These are phyloP conservation scores for Rhopalosiphum nymphaeae DNA, from an alignment of 2,888 invertebrate species.

Conservation along the genomic window DNA sequence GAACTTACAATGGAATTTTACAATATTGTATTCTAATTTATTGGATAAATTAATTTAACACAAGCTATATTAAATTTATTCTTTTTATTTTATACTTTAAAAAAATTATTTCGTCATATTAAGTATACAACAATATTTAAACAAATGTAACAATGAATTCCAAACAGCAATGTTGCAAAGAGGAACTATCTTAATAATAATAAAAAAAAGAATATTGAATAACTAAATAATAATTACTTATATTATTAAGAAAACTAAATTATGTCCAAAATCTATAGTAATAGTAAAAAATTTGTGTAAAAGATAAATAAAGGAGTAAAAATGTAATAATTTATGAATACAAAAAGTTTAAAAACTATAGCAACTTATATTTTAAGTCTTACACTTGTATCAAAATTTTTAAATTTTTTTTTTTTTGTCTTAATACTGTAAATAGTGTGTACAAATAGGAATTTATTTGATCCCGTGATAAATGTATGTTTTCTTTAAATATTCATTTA, in stretches of 20 bases:
- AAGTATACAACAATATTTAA: neutral
- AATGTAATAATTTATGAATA: no score
- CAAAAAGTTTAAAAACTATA: no score
- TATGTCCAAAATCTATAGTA: neutral
- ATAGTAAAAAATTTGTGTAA: no score
- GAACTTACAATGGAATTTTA: neutral
- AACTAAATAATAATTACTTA: neutral
- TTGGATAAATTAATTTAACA: neutral
- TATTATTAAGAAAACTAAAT: neutral
- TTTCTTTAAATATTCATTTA: no score
- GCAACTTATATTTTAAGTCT: no score
- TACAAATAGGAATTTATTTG: no score
- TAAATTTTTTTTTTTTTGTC: no score
- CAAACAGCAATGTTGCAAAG: neutral
- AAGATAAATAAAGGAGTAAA: no score
- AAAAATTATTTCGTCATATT: neutral
- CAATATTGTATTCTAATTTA: neutral
- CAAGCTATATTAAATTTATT: neutral
- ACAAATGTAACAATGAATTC: neutral
- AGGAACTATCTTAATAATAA: neutral
- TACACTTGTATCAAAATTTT: no score
- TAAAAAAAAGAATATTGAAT: neutral
- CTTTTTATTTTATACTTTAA: neutral
- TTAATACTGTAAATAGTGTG: no score
- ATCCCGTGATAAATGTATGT: no score